Evolutionary conservation across 2,888 invertebrate genomes (phyloP).

Genomic region (Synergus umbraculus): DNA sequence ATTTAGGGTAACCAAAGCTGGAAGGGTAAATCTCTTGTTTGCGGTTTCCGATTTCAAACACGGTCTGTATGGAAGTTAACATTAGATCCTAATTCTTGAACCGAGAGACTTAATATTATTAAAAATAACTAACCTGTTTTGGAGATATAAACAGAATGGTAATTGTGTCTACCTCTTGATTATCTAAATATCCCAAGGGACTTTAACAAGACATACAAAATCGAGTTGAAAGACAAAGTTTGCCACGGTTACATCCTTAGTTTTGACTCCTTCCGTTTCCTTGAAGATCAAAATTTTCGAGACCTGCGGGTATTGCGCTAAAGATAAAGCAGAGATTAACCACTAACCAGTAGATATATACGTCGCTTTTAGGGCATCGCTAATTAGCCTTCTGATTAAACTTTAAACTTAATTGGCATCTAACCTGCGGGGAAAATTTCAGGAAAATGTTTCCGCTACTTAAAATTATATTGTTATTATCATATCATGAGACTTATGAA

Average conservation of each 20-base stretch:
- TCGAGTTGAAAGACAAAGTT: neutral
- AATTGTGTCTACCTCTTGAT: no score
- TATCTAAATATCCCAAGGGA: slow-evolving; percentile 1
- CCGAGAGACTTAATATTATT: neutral
- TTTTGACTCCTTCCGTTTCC: slow-evolving; percentile 8
- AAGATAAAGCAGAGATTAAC: neutral
- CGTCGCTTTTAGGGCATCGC: neutral
- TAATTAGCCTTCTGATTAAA: neutral
- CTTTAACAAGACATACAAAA: neutral
- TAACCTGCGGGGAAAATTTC: neutral
- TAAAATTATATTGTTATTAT: neutral
- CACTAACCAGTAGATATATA: neutral
- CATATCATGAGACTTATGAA: no score
- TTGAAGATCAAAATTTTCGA: neutral
- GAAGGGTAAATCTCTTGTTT: neutral
- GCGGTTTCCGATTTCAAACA: neutral
- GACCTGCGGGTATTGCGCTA: neutral
- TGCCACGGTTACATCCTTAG: neutral
- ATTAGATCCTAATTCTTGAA: neutral
- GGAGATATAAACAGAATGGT: neutral
- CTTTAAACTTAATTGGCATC: neutral
- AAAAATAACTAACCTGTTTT: neutral
- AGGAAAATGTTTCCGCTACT: neutral
- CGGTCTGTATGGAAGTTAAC: neutral
- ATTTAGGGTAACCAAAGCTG: neutral